These are phyloP conservation scores for Fulmarus glacialis DNA, from an alignment of 2,113 vertebrate species.

Conservation along the genomic window DNA sequence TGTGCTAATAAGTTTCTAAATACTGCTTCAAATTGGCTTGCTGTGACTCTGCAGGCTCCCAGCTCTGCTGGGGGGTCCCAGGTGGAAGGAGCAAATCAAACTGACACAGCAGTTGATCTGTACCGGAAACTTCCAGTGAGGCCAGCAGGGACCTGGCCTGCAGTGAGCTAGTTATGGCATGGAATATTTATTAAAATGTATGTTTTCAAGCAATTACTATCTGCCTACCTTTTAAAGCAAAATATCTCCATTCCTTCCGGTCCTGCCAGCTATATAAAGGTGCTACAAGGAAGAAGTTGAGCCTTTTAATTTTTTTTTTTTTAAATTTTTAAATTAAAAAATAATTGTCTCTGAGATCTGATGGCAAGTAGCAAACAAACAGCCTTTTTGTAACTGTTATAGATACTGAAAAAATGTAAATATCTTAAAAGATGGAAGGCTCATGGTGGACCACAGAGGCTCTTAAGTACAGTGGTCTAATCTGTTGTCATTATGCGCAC, in stretches of 20 bases:
- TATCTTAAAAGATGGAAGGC: neutral
- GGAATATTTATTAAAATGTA: neutral
- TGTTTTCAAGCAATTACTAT: neutral
- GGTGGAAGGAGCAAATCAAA: neutral
- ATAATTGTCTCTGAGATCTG: neutral
- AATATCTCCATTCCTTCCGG: conserved; percentile 12
- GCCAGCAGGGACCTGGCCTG: neutral
- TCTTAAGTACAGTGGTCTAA: neutral
- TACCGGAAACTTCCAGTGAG: neutral
- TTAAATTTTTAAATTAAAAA: neutral
- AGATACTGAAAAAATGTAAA: neutral
- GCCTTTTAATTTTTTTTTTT: neutral
- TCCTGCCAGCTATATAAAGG: neutral
- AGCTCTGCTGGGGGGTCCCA: neutral
- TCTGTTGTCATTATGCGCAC: neutral
- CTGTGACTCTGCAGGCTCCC: neutral
- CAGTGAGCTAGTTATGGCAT: neutral
- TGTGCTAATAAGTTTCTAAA: neutral
- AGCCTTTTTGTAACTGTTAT: neutral
- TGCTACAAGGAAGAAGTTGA: neutral
- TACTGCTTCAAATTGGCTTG: neutral
- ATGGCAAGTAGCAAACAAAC: neutral
- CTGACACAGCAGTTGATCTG: neutral
- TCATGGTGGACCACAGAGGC: neutral
- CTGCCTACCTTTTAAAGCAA: conserved; percentile 30